Evolutionary conservation across 2,113 vertebrate genomes (phyloP).

Genomic region (Ciconia stormi): DNA sequence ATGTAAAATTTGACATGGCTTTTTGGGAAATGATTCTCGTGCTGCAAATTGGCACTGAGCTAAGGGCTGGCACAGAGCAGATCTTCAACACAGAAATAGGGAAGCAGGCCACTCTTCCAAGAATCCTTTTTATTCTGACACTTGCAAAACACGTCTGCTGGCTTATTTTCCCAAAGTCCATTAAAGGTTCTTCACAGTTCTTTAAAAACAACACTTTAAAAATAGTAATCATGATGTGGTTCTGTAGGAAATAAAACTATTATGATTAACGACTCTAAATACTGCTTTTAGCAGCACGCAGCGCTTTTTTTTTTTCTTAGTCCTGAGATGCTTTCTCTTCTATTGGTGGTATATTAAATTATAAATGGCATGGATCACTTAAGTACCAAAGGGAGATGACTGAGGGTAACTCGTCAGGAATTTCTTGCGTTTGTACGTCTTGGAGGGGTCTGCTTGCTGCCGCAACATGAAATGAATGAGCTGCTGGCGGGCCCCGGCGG

Average conservation of each 20-base stretch:
- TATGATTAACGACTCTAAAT: neutral
- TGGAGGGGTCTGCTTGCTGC: neutral
- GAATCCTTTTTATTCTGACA: constrained; percentile 36
- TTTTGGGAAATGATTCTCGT: neutral
- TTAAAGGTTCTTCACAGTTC: constrained; percentile 21
- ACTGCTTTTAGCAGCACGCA: neutral
- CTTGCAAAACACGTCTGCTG: constrained; percentile 58
- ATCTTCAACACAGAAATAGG: neutral
- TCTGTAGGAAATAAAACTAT: constrained; percentile 42
- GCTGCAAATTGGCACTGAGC: neutral
- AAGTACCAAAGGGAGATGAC: constrained; percentile 4
- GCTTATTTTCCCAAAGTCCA: constrained; percentile 2
- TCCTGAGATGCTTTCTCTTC: neutral
- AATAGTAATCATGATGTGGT: constrained; percentile 19
- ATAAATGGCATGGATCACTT: constrained; percentile 19
- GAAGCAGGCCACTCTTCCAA: constrained; percentile 17
- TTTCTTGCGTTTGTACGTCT: neutral
- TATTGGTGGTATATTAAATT: neutral
- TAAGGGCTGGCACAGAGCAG: neutral
- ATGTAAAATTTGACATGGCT: neutral
- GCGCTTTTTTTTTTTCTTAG: neutral
- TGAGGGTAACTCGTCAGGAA: neutral
- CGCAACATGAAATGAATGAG: neutral
- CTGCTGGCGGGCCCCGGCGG: neutral
- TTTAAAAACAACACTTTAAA: constrained; percentile 45